Conservation (phyloP, 2,113 vertebrate species). For the Tetrao urogallus region DNA sequence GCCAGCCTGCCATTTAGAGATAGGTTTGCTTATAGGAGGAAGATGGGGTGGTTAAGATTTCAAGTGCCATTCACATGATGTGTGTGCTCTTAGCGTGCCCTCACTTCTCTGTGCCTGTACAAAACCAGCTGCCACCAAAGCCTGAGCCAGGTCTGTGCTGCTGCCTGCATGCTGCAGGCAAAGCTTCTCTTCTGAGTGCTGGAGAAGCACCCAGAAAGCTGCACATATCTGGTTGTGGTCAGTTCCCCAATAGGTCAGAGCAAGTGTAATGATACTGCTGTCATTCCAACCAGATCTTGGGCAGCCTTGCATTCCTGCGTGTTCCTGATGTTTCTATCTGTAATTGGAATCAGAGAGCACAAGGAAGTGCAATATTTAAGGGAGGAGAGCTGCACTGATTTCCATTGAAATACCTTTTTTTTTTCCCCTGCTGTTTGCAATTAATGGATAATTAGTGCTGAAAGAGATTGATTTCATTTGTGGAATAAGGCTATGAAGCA, state of each 20-base stretch:
- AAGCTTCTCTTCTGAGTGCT: background rate
- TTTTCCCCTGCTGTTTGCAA: background rate
- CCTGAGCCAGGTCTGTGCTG: background rate
- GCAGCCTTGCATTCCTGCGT: background rate
- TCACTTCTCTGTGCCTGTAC: background rate
- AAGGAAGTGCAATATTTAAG: background rate
- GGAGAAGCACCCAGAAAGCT: background rate
- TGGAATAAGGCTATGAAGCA: background rate
- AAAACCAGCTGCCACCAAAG: background rate
- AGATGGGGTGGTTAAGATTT: background rate
- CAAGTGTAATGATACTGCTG: background rate
- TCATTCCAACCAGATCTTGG: background rate
- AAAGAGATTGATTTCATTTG: background rate
- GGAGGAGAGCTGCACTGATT: background rate
- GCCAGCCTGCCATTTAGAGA: background rate
- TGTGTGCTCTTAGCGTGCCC: background rate
- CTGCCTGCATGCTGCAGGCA: background rate
- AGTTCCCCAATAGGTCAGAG: background rate
- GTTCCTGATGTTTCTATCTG: background rate
- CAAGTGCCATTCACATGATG: fast-evolving
- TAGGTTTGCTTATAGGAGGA: background rate
- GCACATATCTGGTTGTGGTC: fast-evolving
- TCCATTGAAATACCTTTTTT: background rate
- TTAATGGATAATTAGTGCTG: constrained; percentile 33
- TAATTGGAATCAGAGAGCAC: background rate